Conservation (phyloP, 2,888 invertebrate genomes). For the Tiliacea citrago region DNA sequence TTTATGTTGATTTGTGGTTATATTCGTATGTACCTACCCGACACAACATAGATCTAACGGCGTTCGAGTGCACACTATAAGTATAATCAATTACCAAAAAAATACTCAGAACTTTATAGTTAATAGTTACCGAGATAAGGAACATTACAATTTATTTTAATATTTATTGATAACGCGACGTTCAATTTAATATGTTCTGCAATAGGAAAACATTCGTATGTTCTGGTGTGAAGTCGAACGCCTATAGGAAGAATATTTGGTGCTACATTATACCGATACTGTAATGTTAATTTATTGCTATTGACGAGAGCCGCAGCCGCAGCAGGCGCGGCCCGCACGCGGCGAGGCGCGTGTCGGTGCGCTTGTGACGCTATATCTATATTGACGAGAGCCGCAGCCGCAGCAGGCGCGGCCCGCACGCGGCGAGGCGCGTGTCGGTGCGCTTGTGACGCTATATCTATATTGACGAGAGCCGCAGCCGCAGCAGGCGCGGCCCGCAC, state of each 20-base stretch:
- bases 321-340: background rate
- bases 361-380: slow-evolving; percentile 36
- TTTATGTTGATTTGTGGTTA: slow-evolving; percentile 29
- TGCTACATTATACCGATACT: slow-evolving; percentile 71
- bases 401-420: background rate
- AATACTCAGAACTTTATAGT: slow-evolving; percentile 36
- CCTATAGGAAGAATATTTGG: slow-evolving; percentile 65
- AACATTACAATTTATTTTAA: slow-evolving; percentile 4
- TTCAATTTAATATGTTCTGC: background rate
- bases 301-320: slow-evolving; percentile 27
- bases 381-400: slow-evolving; percentile 32
- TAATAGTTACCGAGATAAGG: slow-evolving; percentile 2
- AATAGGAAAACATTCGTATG: slow-evolving; percentile 1
- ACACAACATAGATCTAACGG: slow-evolving; percentile 50
- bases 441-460: slow-evolving; percentile 30
- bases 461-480: slow-evolving; percentile 37
- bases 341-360: slow-evolving; percentile 34
- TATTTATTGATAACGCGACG: background rate
- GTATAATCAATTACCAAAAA: slow-evolving; percentile 35
- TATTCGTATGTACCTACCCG: slow-evolving; percentile 48
- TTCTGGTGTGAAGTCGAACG: slow-evolving; percentile 48
- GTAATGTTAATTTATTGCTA: slow-evolving; percentile 62
- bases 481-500: background rate
- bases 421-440: slow-evolving; percentile 34
- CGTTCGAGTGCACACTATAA: slow-evolving; percentile 52